Evolutionary conservation across 2,888 invertebrate genomes (phyloP), one percentile per base, ranked within the genome.

Genomic region (Drosophila lacicola): DNA sequence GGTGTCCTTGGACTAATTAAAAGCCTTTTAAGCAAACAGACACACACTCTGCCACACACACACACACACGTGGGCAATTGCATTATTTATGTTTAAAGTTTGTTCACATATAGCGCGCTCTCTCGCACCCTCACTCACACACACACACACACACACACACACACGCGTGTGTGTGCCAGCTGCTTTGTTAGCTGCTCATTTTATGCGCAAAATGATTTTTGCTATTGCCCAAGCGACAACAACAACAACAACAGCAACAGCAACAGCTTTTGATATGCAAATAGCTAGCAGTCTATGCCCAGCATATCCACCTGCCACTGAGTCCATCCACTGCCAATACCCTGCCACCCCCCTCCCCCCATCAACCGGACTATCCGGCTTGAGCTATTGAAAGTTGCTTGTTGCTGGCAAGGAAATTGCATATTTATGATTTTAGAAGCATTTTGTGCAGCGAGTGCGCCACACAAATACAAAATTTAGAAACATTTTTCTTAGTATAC

Each of bases 1-100:
- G 74, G 69, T 79, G 82, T 69, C 87, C 87, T 86, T 83, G 83
- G 70, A 65, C 87, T 86, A 83, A 83, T 83, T 86, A 83, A 86
- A 83, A 70, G 74, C 69, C 81, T 72, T 69, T 57, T 60, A 49
- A 44, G 65, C 46, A 54, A 34, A 65, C 56, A 63, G 41, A 51
- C 39, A 61, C 44, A 60, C 37, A 41, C 34, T n/a, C 34, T 33
- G 19, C 47, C 46, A 41, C 41, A 36, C 29, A 34, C 3, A 41
- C 34, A 42, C 44, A 29, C 19, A 39, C 37, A 58, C 34, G 44
- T 34, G 36, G 4, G 37, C 54, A 57, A 50, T 78, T 80, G 69
- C 67, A 71, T 75, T 82, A 82, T 82, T 80, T 82, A 85, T 78
- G 64, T 69, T 71, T 57, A 45, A 78, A 82, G 70, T 70, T 80